Percentiles rank a stretch among this genome's conserved stretches.
phyloP scores from a whole-genome alignment of 2,797 vertebrate genomes.

The Etheostoma nigrum region DNA sequence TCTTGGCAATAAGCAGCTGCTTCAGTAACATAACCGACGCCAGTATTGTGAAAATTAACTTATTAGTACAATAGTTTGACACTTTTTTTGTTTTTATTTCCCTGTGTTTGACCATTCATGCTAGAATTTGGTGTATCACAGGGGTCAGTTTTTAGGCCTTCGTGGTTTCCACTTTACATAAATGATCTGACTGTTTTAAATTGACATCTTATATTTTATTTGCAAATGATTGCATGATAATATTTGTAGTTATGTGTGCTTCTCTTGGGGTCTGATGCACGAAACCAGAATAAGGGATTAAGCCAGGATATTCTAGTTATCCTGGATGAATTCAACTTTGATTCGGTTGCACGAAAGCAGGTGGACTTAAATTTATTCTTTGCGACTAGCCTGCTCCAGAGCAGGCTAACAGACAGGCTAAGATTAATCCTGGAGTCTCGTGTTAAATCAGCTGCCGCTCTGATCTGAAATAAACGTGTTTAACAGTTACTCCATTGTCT shows the following conservation, averaged over 20 bases:
- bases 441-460: no score
- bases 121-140: constrained; percentile 8
- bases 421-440: no score
- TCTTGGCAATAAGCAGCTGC: neutral
- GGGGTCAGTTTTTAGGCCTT: neutral
- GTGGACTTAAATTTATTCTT: no score
- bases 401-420: no score
- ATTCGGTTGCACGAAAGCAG: no score
- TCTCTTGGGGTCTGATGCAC: neutral
- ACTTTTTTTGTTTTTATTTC: neutral
- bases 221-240: neutral
- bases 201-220: neutral
- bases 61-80: neutral
- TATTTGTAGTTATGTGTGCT: neutral
- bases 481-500: no score
- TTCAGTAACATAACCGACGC: neutral
- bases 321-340: no score
- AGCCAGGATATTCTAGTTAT: no score
- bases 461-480: no score
- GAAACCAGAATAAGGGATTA: no score
- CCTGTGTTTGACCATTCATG: neutral
- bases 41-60: neutral
- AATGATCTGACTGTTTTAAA: neutral
- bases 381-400: no score
- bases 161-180: neutral